A percentile compares a stretch with the other conserved stretches of the same genome.
Evolutionary conservation across 2,888 invertebrate species (phyloP).

Genomic region (Leptinotarsa juncta): DNA sequence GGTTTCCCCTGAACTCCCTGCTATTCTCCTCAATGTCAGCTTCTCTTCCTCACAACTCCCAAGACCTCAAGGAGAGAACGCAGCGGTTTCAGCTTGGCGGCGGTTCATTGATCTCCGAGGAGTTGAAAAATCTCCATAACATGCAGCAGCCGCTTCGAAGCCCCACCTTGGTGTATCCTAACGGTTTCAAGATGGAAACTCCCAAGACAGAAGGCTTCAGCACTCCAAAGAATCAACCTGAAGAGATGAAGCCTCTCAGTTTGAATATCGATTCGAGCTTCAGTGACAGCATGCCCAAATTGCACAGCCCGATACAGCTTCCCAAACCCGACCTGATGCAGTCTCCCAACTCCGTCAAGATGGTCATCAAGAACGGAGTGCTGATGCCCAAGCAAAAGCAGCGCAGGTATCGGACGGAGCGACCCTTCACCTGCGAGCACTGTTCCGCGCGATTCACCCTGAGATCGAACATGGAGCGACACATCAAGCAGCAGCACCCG

Average conservation of each 20-base stretch:
- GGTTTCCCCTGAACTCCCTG: constrained; percentile 76
- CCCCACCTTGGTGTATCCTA: constrained; percentile 42
- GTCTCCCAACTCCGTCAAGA: constrained; percentile 79
- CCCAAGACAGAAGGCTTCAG: constrained; percentile 46
- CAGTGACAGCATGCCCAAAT: constrained; percentile 52
- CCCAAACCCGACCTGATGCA: constrained; percentile 68
- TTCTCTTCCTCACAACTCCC: constrained; percentile 68
- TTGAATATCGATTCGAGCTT: constrained; percentile 61
- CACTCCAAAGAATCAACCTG: constrained; percentile 54
- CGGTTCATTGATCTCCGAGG: constrained; percentile 73
- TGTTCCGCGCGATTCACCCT: constrained; percentile 91
- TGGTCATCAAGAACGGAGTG: constrained; percentile 91
- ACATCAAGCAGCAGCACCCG: constrained; percentile 94
- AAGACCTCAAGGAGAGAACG: constrained; percentile 76
- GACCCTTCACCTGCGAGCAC: constrained; percentile 91
- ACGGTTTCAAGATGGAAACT: constrained; percentile 52
- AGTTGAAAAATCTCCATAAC: constrained; percentile 54
- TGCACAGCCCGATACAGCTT: constrained; percentile 64
- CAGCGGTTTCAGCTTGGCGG: constrained; percentile 78
- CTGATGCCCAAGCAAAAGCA: constrained; percentile 94
- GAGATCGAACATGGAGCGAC: constrained; percentile 94
- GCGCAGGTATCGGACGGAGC: constrained; percentile 87
- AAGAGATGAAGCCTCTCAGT: constrained; percentile 69
- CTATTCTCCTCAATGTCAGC: constrained; percentile 71
- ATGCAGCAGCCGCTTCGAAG: constrained; percentile 41